Base-by-base conservation (phyloP, 2,888 invertebrate genomes). In the Drosophila eohydei region DNA sequence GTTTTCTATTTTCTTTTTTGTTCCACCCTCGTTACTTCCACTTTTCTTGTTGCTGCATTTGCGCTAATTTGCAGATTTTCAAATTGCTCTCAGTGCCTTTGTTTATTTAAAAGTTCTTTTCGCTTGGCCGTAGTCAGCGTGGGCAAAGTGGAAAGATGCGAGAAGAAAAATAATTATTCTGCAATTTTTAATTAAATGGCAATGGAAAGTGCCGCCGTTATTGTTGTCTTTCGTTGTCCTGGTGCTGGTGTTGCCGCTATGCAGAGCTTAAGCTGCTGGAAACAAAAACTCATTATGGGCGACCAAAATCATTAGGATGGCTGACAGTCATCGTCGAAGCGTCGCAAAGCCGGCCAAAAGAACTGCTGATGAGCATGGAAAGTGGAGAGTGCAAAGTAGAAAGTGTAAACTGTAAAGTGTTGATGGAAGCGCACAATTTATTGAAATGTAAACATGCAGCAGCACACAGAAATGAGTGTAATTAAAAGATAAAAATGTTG, bases 171-270 rank as follows among this genome's bases (percentile, higher is more conserved):
- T 84, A 89, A 89, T 89, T 83, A 89, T 89, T 83, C 89, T 89
- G 89, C 89, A 87, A 89, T 87, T 87, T 87, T 89, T 87, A 87
- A 87, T 87, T 87, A 87, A 87, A 87, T 89, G 85, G 85, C 80
- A 87, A 85, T 87, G 80, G 78, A 72, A 85, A 81, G 77, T 78
- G 80, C 81, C 77, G 80, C 52, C 78, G 78, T 71, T 72, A 69
- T 63, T 32, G 52, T 36, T 55, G 67, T 38, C 38, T 28, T n/a
- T 38, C 50, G 61, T 67, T 62, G 61, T 72, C 73, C 59, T 67
- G 56, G 50, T 68, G 58, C 58, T 59, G 21, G 21, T 21, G 66
- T 54, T 68, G 69, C 71, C 55, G 71, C 73, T 74, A 68, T 75
- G 79, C 68, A 62, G 70, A 86, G 69, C 86, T 88, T 86, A 86